These are phyloP conservation scores for Itoplectis maculator DNA, from an alignment of 2,888 invertebrate genomes.

Conservation along the genomic window DNA sequence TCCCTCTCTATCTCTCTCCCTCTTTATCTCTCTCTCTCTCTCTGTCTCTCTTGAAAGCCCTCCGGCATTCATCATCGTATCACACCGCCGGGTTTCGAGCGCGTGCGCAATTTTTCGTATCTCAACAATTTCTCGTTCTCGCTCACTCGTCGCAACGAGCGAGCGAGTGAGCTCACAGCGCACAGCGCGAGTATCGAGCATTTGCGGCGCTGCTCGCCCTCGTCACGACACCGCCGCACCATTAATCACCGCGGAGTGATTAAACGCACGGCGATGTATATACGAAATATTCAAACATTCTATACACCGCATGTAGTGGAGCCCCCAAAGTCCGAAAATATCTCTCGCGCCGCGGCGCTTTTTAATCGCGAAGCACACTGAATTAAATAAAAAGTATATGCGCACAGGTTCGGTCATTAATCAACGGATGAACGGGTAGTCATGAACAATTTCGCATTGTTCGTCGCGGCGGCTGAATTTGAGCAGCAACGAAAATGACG, in stretches of 20 bases:
- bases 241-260: conserved; percentile 67
- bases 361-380: conserved; percentile 34
- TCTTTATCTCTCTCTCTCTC: conserved; percentile 3
- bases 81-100: conserved; percentile 70
- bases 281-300: conserved; percentile 65
- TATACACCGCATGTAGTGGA: background rate
- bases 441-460: conserved; percentile 18
- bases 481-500: background rate
- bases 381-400: conserved; percentile 34
- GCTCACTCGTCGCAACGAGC: conserved; percentile 35
- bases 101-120: conserved; percentile 67
- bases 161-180: conserved; percentile 50
- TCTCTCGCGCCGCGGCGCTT: conserved; percentile 5
- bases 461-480: background rate
- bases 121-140: conserved; percentile 61
- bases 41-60: conserved; percentile 66
- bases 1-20: background rate
- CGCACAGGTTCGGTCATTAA: background rate
- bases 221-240: conserved; percentile 62
- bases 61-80: conserved; percentile 74
- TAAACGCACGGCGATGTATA: conserved; percentile 58
- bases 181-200: conserved; percentile 20
- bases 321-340: background rate
- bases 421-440: conserved; percentile 10
- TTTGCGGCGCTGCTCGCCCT: conserved; percentile 45